Percentiles rank a stretch among this genome's conserved stretches.
These are phyloP conservation scores for Bactericera cockerelli DNA, from an alignment of 1,140 invertebrate species.

Conservation along the genomic window DNA sequence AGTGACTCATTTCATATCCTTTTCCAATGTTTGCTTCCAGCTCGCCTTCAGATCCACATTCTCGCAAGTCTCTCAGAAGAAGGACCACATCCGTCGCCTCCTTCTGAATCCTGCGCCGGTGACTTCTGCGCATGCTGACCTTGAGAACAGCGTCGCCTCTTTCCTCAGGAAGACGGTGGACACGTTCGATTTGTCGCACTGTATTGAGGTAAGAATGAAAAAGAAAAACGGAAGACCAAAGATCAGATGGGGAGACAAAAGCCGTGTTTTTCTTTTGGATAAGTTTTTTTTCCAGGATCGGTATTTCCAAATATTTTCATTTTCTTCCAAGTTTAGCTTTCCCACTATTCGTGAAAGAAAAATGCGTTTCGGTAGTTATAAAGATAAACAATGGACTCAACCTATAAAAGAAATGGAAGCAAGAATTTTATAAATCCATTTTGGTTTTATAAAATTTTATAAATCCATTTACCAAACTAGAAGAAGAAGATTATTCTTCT, in stretches of 20 bases:
- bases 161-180: conserved; percentile 38
- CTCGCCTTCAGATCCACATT: conserved; percentile 41
- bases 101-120: conserved; percentile 33
- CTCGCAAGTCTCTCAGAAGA: conserved; percentile 33
- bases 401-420: no score
- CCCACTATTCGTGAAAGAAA: no score
- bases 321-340: no score
- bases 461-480: no score
- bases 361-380: neutral
- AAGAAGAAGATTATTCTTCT: no score
- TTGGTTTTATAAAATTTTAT: neutral
- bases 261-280: no score
- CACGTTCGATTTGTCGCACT: conserved; percentile 37
- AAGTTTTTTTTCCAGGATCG: neutral
- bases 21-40: no score
- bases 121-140: conserved; percentile 25
- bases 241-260: no score
- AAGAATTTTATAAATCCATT: no score
- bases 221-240: no score
- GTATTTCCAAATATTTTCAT: no score
- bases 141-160: conserved; percentile 34
- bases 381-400: neutral
- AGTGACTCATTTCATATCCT: no score
- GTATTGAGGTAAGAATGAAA: conserved; percentile 35
- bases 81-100: conserved; percentile 33